Conservation (phyloP, 2,113 vertebrate genomes). For the Strigops habroptila region DNA sequence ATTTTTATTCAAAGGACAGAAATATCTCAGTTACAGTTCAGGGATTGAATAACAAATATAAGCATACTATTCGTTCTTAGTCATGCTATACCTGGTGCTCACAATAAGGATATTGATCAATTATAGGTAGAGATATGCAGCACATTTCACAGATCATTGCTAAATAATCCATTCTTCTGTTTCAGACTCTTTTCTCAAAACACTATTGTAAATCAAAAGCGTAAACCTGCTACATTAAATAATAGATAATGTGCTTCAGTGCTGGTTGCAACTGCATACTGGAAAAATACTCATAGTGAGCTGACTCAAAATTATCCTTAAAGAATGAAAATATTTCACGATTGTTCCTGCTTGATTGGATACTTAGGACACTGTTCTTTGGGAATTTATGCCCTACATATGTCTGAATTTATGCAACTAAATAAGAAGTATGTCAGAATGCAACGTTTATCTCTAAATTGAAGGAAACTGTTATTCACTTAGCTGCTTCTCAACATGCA, state of each 20-base stretch:
- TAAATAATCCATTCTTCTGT: slow-evolving; percentile 30
- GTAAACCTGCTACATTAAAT: not conserved
- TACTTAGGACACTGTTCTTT: slow-evolving; percentile 27
- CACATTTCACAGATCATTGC: not conserved
- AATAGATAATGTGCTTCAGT: slow-evolving; percentile 12
- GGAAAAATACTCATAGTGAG: not conserved
- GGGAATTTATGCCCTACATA: slow-evolving; percentile 9
- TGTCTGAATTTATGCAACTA: slow-evolving; percentile 12
- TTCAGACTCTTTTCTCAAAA: slow-evolving; percentile 30
- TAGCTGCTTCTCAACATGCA: slow-evolving; percentile 47
- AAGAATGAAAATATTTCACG: not conserved
- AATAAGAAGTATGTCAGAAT: slow-evolving; percentile 25
- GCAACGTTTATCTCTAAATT: slow-evolving; percentile 6
- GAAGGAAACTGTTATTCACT: not conserved
- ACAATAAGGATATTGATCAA: slow-evolving; percentile 59
- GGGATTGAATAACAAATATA: slow-evolving; percentile 48
- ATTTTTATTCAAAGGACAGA: slow-evolving; percentile 68
- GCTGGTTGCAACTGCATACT: not conserved
- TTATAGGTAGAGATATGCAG: slow-evolving; percentile 24
- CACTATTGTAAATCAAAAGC: slow-evolving; percentile 24
- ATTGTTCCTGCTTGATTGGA: slow-evolving; percentile 5
- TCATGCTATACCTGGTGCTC: slow-evolving; percentile 27
- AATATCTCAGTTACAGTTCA: slow-evolving; percentile 59
- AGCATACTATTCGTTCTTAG: slow-evolving; percentile 7
- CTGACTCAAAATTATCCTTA: not conserved